These are phyloP conservation scores for Vespertilio murinus DNA, from an alignment of 2,797 vertebrate species.

Conservation along the genomic window DNA sequence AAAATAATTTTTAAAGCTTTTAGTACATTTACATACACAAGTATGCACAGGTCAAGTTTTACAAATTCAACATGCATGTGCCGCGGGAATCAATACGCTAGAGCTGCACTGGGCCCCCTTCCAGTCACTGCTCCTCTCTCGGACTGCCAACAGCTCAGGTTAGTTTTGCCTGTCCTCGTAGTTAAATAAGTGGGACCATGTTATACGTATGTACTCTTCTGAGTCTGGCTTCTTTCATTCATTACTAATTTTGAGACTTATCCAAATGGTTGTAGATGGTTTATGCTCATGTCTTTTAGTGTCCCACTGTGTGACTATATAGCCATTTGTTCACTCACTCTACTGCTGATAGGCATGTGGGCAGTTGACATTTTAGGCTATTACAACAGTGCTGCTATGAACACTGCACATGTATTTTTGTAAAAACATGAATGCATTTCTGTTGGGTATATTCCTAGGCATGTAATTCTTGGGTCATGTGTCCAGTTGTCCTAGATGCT, in stretches of 20 bases:
- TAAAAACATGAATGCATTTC: neutral
- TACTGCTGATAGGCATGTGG: neutral
- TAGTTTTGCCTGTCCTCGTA: neutral
- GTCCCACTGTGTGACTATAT: neutral
- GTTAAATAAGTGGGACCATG: neutral
- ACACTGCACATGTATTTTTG: neutral
- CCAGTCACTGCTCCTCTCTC: neutral
- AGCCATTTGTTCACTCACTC: neutral
- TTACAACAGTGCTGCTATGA: neutral
- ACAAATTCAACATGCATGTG: neutral
- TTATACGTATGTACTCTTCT: fast-evolving
- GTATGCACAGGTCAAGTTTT: neutral
- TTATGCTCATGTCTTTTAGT: neutral
- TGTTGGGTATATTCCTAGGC: neutral
- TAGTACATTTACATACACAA: neutral
- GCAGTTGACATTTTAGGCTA: neutral
- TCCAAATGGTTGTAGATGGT: neutral
- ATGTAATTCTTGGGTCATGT: neutral
- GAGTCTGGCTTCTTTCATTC: neutral
- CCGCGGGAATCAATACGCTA: neutral
- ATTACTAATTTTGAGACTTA: neutral
- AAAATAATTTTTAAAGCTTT: neutral
- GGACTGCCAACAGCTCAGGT: neutral
- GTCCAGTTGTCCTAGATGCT: neutral
- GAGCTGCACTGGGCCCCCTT: fast-evolving